Evolutionary conservation across 2,797 vertebrate species (phyloP), one percentile per base, ranked within the genome.

Genomic region (Pygocentrus nattereri): DNA sequence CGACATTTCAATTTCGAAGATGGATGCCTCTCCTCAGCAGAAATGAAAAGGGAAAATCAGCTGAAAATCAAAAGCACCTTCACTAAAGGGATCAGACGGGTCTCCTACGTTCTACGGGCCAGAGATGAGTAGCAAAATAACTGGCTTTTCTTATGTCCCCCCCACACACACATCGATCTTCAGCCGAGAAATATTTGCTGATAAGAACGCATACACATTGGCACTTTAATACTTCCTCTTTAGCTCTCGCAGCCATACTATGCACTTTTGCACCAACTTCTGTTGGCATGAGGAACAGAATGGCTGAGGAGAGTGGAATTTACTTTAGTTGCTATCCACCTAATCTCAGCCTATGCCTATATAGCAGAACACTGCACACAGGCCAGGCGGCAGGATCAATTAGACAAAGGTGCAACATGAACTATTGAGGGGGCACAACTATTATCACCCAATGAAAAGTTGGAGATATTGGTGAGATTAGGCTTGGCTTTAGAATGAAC

Each of bases 1-100:
- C 93, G 92, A 94, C 93, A 92, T 93, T 95, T 95, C 93, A 94
- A 94, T 95, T 94, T 90, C 72, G 88, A 95, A 94, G 94, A 95
- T 94, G 91, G 93, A 95, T 95, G 92, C 89, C 82, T 87, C 87
- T 86, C 90, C 90, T 93, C 89, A 88, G 88, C 88, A 87, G 86
- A 85, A 88, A 85, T 82, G 89, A 93, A 93, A 93, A 93, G 92
- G 87, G 72, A 74, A 88, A 91, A 88, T 69, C 73, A 76, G 70
- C 73, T 70, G 74, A 49, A 80, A 85, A 82, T 88, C 87, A 88
- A 85, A 85, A 78, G 72, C 79, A 80, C 84, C 86, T 86, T 82
- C 34, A 59, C 79, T 87, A 86, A 85, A 83, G 70, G 86, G 84
- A 84, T 88, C 86, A 86, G 86, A 82, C 74, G 64, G 82, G 79